These are phyloP conservation scores for Amphiprion ocellaris DNA, from an alignment of 2,113 vertebrate genomes.

Conservation along the genomic window DNA sequence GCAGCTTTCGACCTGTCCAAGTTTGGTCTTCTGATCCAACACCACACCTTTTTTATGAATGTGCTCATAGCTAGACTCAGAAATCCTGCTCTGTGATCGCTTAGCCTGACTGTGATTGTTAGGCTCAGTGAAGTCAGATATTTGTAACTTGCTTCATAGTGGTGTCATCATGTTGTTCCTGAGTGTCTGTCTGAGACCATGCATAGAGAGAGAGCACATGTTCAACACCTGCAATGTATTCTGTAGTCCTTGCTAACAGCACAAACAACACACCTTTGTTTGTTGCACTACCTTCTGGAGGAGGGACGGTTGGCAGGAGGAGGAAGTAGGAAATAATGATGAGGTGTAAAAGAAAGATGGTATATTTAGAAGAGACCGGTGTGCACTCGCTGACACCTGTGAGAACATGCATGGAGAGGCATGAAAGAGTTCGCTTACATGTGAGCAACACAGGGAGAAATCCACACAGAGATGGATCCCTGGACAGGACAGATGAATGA, in stretches of 20 bases:
- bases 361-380: slow-evolving; percentile 31
- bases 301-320: not conserved
- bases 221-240: slow-evolving; percentile 17
- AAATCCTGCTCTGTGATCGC: too few relatives aligned
- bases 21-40: too few relatives aligned
- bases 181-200: not conserved
- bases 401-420: not conserved
- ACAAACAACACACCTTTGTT: slow-evolving; percentile 17
- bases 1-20: too few relatives aligned
- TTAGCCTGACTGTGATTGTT: too few relatives aligned
- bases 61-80: too few relatives aligned
- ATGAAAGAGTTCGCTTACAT: slow-evolving; percentile 16
- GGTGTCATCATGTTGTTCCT: not conserved
- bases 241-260: not conserved
- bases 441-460: not conserved
- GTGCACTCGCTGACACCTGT: slow-evolving; percentile 41
- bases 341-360: slow-evolving; percentile 1
- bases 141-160: too few relatives aligned
- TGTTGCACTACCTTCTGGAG: not conserved
- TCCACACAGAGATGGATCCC: slow-evolving; percentile 9
- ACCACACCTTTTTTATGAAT: too few relatives aligned
- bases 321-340: slow-evolving; percentile 36
- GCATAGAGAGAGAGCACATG: not conserved
- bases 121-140: too few relatives aligned
- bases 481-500: slow-evolving; percentile 70